Evolutionary conservation across 2,113 vertebrate genomes (phyloP), one percentile per base, ranked within the genome.

Genomic region (Paramormyrops kingsleyae): DNA sequence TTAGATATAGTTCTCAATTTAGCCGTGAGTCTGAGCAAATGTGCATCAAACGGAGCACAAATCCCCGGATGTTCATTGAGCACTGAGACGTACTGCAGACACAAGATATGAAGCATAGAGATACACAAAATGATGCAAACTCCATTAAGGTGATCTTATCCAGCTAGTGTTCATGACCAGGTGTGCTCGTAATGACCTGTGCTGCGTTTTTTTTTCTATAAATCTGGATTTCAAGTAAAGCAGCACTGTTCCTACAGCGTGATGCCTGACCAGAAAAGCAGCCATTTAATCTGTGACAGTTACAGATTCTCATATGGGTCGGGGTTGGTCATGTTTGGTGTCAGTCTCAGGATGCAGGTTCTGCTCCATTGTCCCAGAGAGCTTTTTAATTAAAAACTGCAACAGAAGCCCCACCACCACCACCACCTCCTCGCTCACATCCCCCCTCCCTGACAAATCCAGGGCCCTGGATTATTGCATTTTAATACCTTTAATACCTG

Each of bases 401-500:
- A 84, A 46, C 15, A 46, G 42, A 46, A 84, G 5, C 56, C 56
- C 53, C 53, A 44, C 4, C 13, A 44, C 31, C 31, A 0, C 74
- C 27, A 3, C 7, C 80, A 0, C 31, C 31, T 42, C 31, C 74
- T 42, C 74, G 1, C 13, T 5, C 35, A 13, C 17, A 77, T 42
- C 35, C 35, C 31, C 70, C 74, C 15, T 42, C 17, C 27, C 59
- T 66, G 59, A 66, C 53, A 66, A 66, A 27, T 27, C 59, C n/a
- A 66, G n/a, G 8, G 59, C 31, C 46, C 44, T 85, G 83, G 83
- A 86, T 86, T 49, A 86, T 49, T 86, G 83, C 83, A 49, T 27
- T 86, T 86, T 86, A 86, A 49, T 80, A 80, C 74, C 74, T 80
- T 80, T 80, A 80, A 80, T 80, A 80, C 83, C 12, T 86, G 83